Conservation (phyloP, 2,888 invertebrate species). For the Drosophila macrospina region DNA sequence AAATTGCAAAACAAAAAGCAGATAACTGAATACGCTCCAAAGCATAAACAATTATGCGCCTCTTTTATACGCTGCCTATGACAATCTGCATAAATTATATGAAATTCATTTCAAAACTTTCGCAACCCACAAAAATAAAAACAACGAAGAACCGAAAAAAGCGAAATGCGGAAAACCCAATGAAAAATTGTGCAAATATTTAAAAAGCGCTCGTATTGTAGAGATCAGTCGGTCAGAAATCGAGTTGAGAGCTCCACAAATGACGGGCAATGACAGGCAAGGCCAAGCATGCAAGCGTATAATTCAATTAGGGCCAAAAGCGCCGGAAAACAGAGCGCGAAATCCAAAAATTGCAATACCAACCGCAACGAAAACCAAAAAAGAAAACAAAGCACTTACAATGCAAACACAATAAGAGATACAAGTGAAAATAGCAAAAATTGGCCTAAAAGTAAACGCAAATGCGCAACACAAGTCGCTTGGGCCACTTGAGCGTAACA, state of each 20-base stretch:
- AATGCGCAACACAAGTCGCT: slow-evolving; percentile 55
- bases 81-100: slow-evolving; percentile 47
- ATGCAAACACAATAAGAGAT: slow-evolving; percentile 32
- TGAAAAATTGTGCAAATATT: slow-evolving; percentile 48
- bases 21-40: slow-evolving; percentile 17
- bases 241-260: neutral
- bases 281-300: slow-evolving; percentile 59
- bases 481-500: slow-evolving; percentile 54
- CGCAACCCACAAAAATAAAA: neutral
- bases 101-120: slow-evolving; percentile 40
- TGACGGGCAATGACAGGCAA: slow-evolving; percentile 22
- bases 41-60: slow-evolving; percentile 27
- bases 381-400: slow-evolving; percentile 16
- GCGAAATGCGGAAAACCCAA: slow-evolving; percentile 1
- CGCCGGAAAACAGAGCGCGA: slow-evolving; percentile 45
- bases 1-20: slow-evolving; percentile 18
- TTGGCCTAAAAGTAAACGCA: slow-evolving; percentile 25
- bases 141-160: neutral
- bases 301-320: slow-evolving; percentile 66
- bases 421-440: slow-evolving; percentile 15
- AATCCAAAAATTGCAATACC: slow-evolving; percentile 54
- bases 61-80: slow-evolving; percentile 29
- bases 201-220: slow-evolving; percentile 19
- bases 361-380: slow-evolving; percentile 14
- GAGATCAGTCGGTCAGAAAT: slow-evolving; percentile 16